A percentile compares a stretch with the other conserved stretches of the same genome.
These are phyloP conservation scores for Chymomyza fuscimana DNA, from an alignment of 2,888 invertebrate genomes.

Conservation along the genomic window DNA sequence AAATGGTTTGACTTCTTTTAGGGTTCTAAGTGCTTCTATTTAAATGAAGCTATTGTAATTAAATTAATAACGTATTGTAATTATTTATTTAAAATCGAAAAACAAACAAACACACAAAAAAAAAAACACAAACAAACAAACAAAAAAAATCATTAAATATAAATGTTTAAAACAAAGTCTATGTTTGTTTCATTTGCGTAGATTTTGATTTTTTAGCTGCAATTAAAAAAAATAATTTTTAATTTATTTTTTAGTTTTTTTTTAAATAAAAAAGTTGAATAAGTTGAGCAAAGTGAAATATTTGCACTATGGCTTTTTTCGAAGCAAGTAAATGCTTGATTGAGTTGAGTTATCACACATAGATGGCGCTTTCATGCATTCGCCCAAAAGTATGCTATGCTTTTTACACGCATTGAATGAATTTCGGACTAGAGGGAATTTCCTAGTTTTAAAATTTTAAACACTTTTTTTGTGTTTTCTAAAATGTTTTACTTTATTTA, in stretches of 20 bases:
- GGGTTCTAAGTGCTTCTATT: conserved; percentile 58
- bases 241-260: neutral
- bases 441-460: neutral
- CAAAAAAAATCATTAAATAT: conserved; percentile 64
- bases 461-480: neutral
- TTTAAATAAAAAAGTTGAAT: too few relatives aligned
- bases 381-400: neutral
- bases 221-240: neutral
- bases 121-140: conserved; percentile 26
- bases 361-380: neutral
- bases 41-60: conserved; percentile 68
- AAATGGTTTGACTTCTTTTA: conserved; percentile 29
- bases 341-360: neutral
- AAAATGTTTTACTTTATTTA: too few relatives aligned
- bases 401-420: neutral
- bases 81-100: conserved; percentile 64
- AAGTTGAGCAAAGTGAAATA: too few relatives aligned
- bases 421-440: too few relatives aligned
- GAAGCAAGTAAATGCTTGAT: neutral
- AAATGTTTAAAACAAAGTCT: conserved; percentile 61
- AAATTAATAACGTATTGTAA: conserved; percentile 66
- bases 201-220: neutral
- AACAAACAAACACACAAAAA: conserved; percentile 29
- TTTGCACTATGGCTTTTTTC: too few relatives aligned
- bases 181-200: neutral